Conservation (phyloP, 2,797 vertebrate species). For the Platalea minor region DNA sequence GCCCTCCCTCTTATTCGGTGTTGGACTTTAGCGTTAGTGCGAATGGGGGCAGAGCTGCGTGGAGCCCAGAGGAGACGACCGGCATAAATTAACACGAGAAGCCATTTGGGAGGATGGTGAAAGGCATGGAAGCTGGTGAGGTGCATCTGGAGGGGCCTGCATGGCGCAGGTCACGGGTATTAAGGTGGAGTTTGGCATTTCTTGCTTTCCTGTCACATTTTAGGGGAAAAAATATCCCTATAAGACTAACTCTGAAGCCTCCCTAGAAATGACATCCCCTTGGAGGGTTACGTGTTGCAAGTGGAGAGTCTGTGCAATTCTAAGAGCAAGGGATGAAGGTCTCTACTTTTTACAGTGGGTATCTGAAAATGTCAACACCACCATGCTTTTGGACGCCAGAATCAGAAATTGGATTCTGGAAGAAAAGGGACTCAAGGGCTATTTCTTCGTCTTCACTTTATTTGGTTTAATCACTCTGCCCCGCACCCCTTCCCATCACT, state of each 20-base stretch:
- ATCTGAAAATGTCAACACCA: neutral
- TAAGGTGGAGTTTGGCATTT: neutral
- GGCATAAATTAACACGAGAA: neutral
- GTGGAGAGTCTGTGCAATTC: neutral
- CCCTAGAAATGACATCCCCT: neutral
- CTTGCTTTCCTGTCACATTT: neutral
- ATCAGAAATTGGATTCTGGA: neutral
- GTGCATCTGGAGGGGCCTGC: neutral
- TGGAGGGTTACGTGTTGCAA: fast-evolving
- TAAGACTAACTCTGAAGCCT: neutral
- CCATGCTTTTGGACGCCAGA: neutral
- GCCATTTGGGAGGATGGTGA: neutral
- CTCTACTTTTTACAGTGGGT: neutral
- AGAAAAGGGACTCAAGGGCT: neutral
- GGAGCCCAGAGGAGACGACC: fast-evolving
- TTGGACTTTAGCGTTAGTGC: fast-evolving
- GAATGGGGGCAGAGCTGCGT: neutral
- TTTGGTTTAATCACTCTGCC: neutral
- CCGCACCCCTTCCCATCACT: neutral
- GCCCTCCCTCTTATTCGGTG: neutral
- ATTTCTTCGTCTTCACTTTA: neutral
- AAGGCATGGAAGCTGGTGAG: neutral
- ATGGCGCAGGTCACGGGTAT: neutral
- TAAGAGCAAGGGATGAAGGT: neutral
- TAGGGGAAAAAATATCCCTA: fast-evolving